Conservation (phyloP, 2,797 vertebrate species). For the Craterocephalus amniculus region DNA sequence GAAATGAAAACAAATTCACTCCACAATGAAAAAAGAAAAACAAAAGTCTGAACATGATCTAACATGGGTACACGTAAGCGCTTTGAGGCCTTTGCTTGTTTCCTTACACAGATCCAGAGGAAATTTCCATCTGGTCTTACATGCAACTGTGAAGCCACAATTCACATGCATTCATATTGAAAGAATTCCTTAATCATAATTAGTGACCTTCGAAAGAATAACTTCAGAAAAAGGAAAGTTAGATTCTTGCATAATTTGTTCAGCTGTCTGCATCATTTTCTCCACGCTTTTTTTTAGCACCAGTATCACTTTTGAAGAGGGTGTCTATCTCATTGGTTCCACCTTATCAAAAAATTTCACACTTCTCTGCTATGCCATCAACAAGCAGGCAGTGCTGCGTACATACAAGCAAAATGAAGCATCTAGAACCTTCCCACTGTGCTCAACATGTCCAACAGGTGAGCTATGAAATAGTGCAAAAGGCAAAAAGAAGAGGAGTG, state of each 20-base stretch:
- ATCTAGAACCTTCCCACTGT: slow-evolving; percentile 45
- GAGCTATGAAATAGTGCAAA: slow-evolving; percentile 12
- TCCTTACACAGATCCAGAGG: slow-evolving; percentile 21
- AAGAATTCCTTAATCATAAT: neutral
- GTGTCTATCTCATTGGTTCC: neutral
- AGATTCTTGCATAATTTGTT: neutral
- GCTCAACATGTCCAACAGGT: slow-evolving; percentile 34
- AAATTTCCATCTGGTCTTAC: slow-evolving; percentile 42
- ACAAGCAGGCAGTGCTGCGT: slow-evolving; percentile 54
- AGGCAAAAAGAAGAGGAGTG: neutral
- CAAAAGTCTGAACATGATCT: slow-evolving; percentile 26
- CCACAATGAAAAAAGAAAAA: slow-evolving; percentile 1
- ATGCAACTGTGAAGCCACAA: slow-evolving; percentile 27
- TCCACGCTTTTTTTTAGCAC: neutral
- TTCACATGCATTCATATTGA: neutral
- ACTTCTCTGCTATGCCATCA: neutral
- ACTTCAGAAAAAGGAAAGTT: neutral
- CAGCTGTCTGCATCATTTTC: slow-evolving; percentile 4
- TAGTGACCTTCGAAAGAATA: neutral
- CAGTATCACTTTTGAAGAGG: slow-evolving; percentile 6
- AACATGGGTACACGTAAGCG: slow-evolving; percentile 9
- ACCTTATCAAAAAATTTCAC: slow-evolving; percentile 10
- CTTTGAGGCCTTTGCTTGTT: slow-evolving; percentile 20
- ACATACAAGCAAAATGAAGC: neutral
- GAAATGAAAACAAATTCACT: slow-evolving; percentile 18